Evolutionary conservation across 2,888 invertebrate species (phyloP).

Genomic region (Drosophila sordidula): DNA sequence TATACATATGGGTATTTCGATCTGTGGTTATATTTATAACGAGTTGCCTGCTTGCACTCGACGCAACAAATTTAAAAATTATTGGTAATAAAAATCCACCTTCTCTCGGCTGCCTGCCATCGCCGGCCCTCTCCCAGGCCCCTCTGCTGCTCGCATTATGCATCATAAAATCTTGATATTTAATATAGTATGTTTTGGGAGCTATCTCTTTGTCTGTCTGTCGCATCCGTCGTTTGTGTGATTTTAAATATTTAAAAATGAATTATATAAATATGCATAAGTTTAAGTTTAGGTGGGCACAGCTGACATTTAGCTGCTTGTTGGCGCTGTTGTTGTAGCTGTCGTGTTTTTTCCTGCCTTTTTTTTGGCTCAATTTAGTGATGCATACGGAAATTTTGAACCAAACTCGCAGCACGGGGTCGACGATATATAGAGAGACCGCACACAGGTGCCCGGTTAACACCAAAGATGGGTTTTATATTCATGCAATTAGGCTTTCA

Average conservation of each 20-base stretch:
- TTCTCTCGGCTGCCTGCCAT: slow-evolving; percentile 38
- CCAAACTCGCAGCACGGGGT: slow-evolving; percentile 37
- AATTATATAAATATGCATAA: slow-evolving; percentile 79
- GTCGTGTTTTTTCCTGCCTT: slow-evolving; percentile 6
- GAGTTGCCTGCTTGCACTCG: slow-evolving; percentile 73
- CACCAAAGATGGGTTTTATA: slow-evolving; percentile 56
- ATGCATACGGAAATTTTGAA: slow-evolving; percentile 31
- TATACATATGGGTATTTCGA: slow-evolving; percentile 47
- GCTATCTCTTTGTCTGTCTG: slow-evolving; percentile 25
- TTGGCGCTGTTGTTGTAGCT: slow-evolving; percentile 12
- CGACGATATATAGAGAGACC: slow-evolving; percentile 25
- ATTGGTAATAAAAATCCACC: slow-evolving; percentile 78
- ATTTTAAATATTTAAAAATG: slow-evolving; percentile 73
- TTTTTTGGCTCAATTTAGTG: slow-evolving; percentile 16
- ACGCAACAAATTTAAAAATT: slow-evolving; percentile 77
- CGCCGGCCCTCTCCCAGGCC: neutral
- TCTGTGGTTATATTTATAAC: slow-evolving; percentile 78
- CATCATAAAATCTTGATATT: slow-evolving; percentile 75
- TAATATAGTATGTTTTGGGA: slow-evolving; percentile 69
- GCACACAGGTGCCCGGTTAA: slow-evolving; percentile 37
- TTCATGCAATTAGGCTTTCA: slow-evolving; percentile 64
- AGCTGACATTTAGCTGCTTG: slow-evolving; percentile 66
- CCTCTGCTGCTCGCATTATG: slow-evolving; percentile 48
- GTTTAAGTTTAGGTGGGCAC: slow-evolving; percentile 75
- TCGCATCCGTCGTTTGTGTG: slow-evolving; percentile 32